phyloP scores from a whole-genome alignment of 2,113 vertebrate species.

The Gopherus evgoodei region DNA sequence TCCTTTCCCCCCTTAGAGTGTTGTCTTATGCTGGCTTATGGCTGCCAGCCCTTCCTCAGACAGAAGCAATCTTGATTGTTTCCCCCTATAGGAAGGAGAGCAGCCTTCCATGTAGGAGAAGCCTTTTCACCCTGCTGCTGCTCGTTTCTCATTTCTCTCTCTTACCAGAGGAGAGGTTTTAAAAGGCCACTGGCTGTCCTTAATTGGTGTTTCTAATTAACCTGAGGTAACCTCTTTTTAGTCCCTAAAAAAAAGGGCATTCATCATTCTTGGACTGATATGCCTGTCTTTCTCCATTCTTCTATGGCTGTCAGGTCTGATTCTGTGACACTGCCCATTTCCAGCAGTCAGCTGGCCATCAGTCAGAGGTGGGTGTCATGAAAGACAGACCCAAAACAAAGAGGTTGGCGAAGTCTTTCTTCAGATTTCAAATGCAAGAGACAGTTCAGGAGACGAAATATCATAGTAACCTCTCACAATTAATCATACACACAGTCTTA shows the following conservation, averaged over 20 bases:
- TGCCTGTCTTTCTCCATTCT: background rate
- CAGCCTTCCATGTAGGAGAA: background rate
- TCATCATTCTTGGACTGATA: background rate
- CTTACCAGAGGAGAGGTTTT: background rate
- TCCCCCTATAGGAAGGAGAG: background rate
- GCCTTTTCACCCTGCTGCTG: background rate
- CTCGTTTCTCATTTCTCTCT: background rate
- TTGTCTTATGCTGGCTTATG: background rate
- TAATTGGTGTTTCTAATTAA: background rate
- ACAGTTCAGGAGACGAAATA: background rate
- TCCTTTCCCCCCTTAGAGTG: background rate
- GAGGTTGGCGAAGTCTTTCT: fast-evolving
- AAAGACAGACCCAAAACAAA: background rate
- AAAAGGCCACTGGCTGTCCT: background rate
- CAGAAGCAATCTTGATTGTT: background rate
- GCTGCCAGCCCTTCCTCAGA: background rate
- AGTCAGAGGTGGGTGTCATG: constrained; percentile 13
- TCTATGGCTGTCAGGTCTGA: background rate
- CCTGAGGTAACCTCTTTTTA: background rate
- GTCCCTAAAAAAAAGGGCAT: background rate
- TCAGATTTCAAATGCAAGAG: background rate
- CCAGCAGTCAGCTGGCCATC: background rate
- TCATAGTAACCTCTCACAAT: background rate
- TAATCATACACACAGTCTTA: background rate
- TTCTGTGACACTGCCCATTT: background rate